These are phyloP conservation scores for Philaenus spumarius DNA, from an alignment of 1,140 invertebrate genomes.

Conservation along the genomic window DNA sequence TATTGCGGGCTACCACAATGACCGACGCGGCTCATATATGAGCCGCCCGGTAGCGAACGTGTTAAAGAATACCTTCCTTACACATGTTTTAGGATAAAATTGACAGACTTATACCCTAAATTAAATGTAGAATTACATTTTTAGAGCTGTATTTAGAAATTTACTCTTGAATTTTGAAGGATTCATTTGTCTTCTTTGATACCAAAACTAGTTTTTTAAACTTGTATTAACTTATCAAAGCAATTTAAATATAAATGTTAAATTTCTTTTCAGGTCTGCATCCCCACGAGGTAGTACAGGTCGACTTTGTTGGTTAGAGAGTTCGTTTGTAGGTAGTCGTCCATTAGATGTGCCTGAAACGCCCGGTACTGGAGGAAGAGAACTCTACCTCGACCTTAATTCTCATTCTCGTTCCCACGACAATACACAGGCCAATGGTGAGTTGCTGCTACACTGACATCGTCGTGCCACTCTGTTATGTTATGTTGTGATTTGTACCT, in stretches of 20 bases:
- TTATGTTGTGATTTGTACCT: slow-evolving; percentile 38
- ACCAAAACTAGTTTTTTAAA: too few relatives aligned
- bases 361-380: slow-evolving; percentile 39
- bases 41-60: too few relatives aligned
- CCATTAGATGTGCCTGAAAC: slow-evolving; percentile 78
- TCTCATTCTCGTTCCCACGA: slow-evolving; percentile 3
- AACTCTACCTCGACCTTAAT: slow-evolving; percentile 28
- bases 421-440: slow-evolving; percentile 42
- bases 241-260: background rate
- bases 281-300: slow-evolving; percentile 42
- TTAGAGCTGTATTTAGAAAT: too few relatives aligned
- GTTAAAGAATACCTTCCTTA: too few relatives aligned
- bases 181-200: too few relatives aligned
- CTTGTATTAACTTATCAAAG: too few relatives aligned
- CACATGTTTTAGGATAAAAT: too few relatives aligned
- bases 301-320: slow-evolving; percentile 77
- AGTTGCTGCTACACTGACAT: slow-evolving; percentile 41
- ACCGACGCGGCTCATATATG: too few relatives aligned
- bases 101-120: too few relatives aligned
- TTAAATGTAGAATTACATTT: too few relatives aligned
- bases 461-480: slow-evolving; percentile 28
- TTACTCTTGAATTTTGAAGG: too few relatives aligned
- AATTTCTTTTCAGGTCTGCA: slow-evolving; percentile 25
- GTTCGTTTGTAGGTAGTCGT: slow-evolving; percentile 79
- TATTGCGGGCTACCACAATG: too few relatives aligned